phyloP scores from a whole-genome alignment of 2,888 invertebrate genomes.

The Diadegma fenestrale region DNA sequence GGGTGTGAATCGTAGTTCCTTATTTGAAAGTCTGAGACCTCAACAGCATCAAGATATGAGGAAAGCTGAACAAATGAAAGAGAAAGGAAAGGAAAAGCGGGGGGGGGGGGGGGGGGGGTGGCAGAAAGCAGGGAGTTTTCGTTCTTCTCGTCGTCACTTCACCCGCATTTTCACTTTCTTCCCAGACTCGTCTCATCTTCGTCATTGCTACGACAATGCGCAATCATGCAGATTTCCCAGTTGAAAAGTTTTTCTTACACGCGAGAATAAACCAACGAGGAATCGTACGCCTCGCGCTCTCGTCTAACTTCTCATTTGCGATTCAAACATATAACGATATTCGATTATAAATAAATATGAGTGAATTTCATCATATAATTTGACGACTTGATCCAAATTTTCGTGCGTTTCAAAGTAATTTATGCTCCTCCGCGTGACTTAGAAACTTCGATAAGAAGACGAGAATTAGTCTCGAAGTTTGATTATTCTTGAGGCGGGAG shows the following conservation, averaged over 20 bases:
- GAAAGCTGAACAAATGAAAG: slow-evolving; percentile 28
- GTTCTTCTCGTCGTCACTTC: slow-evolving; percentile 39
- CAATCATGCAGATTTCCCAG: slow-evolving; percentile 76
- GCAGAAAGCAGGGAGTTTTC: slow-evolving; percentile 31
- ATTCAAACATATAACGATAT: slow-evolving; percentile 57
- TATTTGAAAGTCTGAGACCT: slow-evolving; percentile 77
- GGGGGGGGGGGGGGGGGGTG: neutral
- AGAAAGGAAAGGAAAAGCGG: slow-evolving; percentile 15
- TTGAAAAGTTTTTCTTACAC: slow-evolving; percentile 64
- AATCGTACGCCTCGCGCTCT: slow-evolving; percentile 3
- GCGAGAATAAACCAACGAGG: slow-evolving; percentile 58
- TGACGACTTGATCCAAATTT: slow-evolving; percentile 25
- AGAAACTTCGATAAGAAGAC: slow-evolving; percentile 3
- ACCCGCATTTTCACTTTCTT: slow-evolving; percentile 48
- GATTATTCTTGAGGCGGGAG: neutral
- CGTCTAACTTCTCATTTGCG: slow-evolving; percentile 35
- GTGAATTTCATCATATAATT: slow-evolving; percentile 33
- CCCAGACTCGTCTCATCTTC: slow-evolving; percentile 34
- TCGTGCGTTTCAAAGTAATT: slow-evolving; percentile 3
- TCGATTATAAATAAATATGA: slow-evolving; percentile 62
- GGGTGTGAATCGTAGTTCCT: slow-evolving; percentile 71
- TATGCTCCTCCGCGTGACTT: neutral
- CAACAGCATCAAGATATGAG: slow-evolving; percentile 67
- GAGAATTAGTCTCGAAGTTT: slow-evolving; percentile 17
- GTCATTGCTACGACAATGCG: slow-evolving; percentile 74